Evolutionary conservation across 30 jellyfish, hydroid and myxozoan species (phyloP), one percentile per base, ranked within the genome.

Genomic region (Turritopsis dohrnii): DNA sequence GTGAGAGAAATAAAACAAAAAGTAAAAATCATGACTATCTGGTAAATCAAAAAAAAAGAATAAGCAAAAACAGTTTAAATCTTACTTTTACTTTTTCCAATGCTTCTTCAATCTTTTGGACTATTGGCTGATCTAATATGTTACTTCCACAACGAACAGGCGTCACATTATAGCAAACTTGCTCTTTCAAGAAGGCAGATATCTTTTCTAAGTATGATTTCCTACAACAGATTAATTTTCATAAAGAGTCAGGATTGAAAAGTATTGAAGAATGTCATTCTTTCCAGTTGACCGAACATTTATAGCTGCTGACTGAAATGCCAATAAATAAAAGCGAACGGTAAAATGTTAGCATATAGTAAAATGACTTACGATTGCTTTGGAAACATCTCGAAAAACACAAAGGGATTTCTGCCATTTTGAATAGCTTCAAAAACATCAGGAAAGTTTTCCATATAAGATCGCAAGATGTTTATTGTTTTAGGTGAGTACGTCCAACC

Each of bases 91-190:
- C 82, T 28, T 29, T 88, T 66, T 73, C 92, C 53, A 91, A 94
- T 29, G 89, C 95, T 7, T 74, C 91, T 71, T 83, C 86, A 66
- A 91, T 80, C 30, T 85, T 86, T 53, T 83, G 52, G 71, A 91
- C 89, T 0, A 87, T 84, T 65, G 86, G 93, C 72, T 91, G 92
- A 54, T 91, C 97, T 29, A 91, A 81, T 21, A 71, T 81, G 29
- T 29, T 84, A 66, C 96, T 83, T 18, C 97, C 97, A 75, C 97
- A 91, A 85, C 88, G 81, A 31, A 91, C 97, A 65, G 89, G 79
- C 19, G 88, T 81, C 21, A 66, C 31, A 21, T 87, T 83, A 23
- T 65, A 80, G 76, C 92, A 91, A 1, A 94, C 89, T 27, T 80
- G 85, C 21, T 71, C n/a, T 71, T 87, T 87, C 52, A 87, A 69